Base-by-base conservation (phyloP, 2,797 vertebrate species). In the Xenopus petersii region DNA sequence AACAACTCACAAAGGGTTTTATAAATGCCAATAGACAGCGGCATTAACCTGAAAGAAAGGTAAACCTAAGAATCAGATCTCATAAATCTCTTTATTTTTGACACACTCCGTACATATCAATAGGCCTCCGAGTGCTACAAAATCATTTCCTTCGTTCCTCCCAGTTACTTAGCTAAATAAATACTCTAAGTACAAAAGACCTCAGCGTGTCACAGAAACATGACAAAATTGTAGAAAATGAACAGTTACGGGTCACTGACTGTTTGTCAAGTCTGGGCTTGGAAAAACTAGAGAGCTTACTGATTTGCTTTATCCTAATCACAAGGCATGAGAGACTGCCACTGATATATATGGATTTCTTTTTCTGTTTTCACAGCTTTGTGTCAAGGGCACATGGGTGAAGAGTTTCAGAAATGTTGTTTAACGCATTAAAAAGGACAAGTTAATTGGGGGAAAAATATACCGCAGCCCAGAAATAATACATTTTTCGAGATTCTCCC, bases 101-200 rank as follows among this genome's bases (percentile, higher is more conserved):
- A 59, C 11, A 16, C 9, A 56, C 54, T 69, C 55, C 15, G 48
- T 55, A 73, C 54, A 64, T 73, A 62, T 74, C 62, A 69, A 64
- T 48, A 51, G 59, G 62, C 33, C 46, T 56, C 67, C 55, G 46
- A 58, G 30, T 63, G 48, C 54, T 46, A 70, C 42, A 54, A 67
- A 74, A 79, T 74, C 49, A 74, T 70, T 79, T 79, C 71, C 51
- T 70, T 56, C 36, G 65, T 69, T 64, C 33, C 54, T 12, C 56
- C 46, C 1, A 26, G 3, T 58, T 68, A 24, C 15, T 73, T 13
- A 36, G 11, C 65, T 70, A 73, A 79, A 74, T 55, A 74, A 79
- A 74, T 74, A 79, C 48, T 63, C 65, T 64, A 5, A 17, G 54
- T 16, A 8, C 16, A 8, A 56, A 17, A 56, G 54, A 56, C 4